phyloP scores from a whole-genome alignment of 1,140 invertebrate genomes.

The Drosophila elegans region DNA sequence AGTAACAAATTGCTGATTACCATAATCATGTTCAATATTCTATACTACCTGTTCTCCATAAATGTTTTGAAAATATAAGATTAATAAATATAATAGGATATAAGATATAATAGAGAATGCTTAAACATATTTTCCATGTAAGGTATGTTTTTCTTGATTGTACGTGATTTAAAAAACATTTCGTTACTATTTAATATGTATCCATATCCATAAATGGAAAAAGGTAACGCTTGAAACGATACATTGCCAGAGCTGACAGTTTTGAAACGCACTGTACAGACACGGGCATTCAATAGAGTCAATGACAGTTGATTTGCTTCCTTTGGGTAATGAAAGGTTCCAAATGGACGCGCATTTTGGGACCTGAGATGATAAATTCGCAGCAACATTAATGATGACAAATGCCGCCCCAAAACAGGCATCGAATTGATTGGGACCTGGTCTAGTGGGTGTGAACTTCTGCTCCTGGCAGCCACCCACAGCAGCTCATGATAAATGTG shows the following conservation, averaged over 20 bases:
- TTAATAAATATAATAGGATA: too few species aligned
- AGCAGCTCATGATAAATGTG: slow-evolving; percentile 23
- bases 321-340: slow-evolving; percentile 65
- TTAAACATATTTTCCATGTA: too few species aligned
- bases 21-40: too few species aligned
- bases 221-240: too few species aligned
- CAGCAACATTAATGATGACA: slow-evolving; percentile 60
- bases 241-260: background rate
- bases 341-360: slow-evolving; percentile 38
- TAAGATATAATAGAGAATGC: too few species aligned
- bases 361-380: slow-evolving; percentile 49
- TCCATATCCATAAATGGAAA: too few species aligned
- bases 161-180: too few species aligned
- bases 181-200: too few species aligned
- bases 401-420: slow-evolving; percentile 37
- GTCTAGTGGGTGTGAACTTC: slow-evolving; percentile 26
- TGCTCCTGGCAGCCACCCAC: slow-evolving; percentile 15
- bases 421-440: slow-evolving; percentile 47
- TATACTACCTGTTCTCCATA: too few species aligned
- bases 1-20: too few species aligned
- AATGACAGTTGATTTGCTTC: slow-evolving; percentile 53
- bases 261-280: slow-evolving; percentile 6
- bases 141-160: too few species aligned
- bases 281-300: slow-evolving; percentile 27
- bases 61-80: too few species aligned